phyloP scores from a whole-genome alignment of 2,888 invertebrate genomes.

The Mythimna albipuncta region DNA sequence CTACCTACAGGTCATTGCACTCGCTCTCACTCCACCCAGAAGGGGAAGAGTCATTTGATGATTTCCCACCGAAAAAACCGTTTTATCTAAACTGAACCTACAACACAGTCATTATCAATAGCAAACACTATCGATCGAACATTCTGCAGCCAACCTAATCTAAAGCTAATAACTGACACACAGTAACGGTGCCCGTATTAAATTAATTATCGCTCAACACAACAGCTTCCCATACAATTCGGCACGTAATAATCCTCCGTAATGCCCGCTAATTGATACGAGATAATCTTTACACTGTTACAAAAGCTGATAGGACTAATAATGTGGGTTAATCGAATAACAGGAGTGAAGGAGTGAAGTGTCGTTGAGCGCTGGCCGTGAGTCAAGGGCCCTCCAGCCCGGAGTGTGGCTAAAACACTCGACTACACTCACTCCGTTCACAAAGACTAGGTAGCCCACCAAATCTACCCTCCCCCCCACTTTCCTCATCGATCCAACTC shows the following conservation, averaged over 20 bases:
- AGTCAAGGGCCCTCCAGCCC: slow-evolving; percentile 62
- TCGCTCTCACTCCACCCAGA: too few species aligned
- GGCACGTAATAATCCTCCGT: slow-evolving; percentile 53
- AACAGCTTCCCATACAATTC: slow-evolving; percentile 49
- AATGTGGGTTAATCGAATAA: slow-evolving; percentile 69
- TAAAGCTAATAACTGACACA: slow-evolving; percentile 47
- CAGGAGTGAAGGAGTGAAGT: slow-evolving; percentile 67
- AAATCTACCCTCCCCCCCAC: slow-evolving; percentile 39
- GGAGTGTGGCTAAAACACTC: slow-evolving; percentile 67
- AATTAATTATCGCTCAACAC: slow-evolving; percentile 57
- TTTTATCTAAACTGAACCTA: background rate
- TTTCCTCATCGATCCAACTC: slow-evolving; percentile 66
- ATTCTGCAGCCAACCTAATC: slow-evolving; percentile 29
- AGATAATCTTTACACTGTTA: slow-evolving; percentile 58
- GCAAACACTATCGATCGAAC: slow-evolving; percentile 26
- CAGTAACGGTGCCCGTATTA: slow-evolving; percentile 41
- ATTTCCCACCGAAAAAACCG: too few species aligned
- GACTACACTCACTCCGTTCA: slow-evolving; percentile 51
- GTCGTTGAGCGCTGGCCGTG: slow-evolving; percentile 54
- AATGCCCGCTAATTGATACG: slow-evolving; percentile 49
- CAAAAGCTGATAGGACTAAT: slow-evolving; percentile 61
- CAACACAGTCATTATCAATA: slow-evolving; percentile 3
- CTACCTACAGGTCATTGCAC: too few species aligned
- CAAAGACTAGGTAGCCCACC: slow-evolving; percentile 54
- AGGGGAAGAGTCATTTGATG: too few species aligned